Base-by-base conservation (phyloP, 2,888 invertebrate genomes). In the Trachelus troglodyta region DNA sequence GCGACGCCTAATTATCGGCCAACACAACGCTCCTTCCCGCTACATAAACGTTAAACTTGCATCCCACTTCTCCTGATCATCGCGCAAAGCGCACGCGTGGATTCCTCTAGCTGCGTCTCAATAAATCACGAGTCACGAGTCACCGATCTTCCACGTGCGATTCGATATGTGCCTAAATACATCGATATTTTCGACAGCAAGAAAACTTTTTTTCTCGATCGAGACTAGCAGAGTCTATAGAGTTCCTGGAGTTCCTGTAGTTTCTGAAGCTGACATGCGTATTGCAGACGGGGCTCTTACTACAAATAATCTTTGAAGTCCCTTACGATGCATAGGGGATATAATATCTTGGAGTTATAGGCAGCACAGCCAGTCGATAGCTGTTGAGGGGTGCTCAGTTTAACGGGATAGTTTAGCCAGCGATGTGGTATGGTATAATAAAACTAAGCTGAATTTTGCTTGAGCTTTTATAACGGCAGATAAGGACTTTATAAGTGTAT, bases 1-100 rank as follows among this genome's bases (percentile, higher is more conserved):
- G 82, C 82, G 83, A 84, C 81, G 84, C 83, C 84, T 87, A 88
- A 88, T 87, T 88, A 87, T 84, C 85, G 81, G 80, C 79, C 76
- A 81, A 84, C 86, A 85, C 83, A 40, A 78, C 78, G 76, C 56
- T 78, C 69, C 78, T 69, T n/a, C 69, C 69, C 69, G 79, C 75
- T 75, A 75, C 73, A 74, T 77, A 68, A 74, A 56, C 73, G 56
- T 56, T 56, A 23, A 9, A 23, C 23, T 56, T 56, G 23, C 56
- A 6, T 56, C 23, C 56, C 23, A 9, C 9, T 56, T 2, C 6
- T 23, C 9, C 40, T 1, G 40, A 4, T 40, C 15, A 15, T 40
- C 6, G 40, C 4, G 40, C 40, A 4, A 4, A 1, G 3, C 12
- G 15, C 15, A 6, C 15, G 15, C 40, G 15, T 6, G 6, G 1